These are phyloP conservation scores for Megaptera novaeangliae DNA, from an alignment of 2,113 vertebrate species.

Conservation along the genomic window DNA sequence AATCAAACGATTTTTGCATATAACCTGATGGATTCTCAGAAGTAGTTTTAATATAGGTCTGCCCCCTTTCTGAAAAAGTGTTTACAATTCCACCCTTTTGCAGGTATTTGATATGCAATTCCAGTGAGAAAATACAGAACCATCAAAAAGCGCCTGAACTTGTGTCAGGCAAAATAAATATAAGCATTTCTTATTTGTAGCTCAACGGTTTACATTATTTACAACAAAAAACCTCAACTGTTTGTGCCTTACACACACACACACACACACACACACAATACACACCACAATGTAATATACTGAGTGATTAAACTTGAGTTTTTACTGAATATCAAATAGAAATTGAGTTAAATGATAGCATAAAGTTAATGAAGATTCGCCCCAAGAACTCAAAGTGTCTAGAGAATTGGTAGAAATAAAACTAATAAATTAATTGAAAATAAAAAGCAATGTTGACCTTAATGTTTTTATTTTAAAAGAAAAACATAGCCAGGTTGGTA, in stretches of 20 bases:
- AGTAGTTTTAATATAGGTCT: neutral
- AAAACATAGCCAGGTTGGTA: neutral
- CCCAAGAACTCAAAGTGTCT: neutral
- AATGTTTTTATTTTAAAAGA: conserved; percentile 2
- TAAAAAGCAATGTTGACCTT: neutral
- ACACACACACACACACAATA: neutral
- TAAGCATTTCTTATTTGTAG: neutral
- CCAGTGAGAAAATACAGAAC: neutral
- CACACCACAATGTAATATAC: neutral
- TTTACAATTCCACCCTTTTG: neutral
- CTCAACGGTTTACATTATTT: neutral
- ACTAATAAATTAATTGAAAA: neutral
- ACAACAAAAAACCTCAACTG: neutral
- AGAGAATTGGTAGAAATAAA: neutral
- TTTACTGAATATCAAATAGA: neutral
- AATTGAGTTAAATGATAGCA: neutral
- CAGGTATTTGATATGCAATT: neutral
- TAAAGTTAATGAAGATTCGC: neutral
- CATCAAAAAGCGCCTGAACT: neutral
- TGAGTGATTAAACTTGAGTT: neutral
- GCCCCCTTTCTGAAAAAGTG: neutral
- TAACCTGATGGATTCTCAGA: neutral
- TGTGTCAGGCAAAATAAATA: neutral
- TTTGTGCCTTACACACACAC: neutral
- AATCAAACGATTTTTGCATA: neutral